phyloP scores from a whole-genome alignment of 2,888 invertebrate species.

The Nymphalis c-album region DNA sequence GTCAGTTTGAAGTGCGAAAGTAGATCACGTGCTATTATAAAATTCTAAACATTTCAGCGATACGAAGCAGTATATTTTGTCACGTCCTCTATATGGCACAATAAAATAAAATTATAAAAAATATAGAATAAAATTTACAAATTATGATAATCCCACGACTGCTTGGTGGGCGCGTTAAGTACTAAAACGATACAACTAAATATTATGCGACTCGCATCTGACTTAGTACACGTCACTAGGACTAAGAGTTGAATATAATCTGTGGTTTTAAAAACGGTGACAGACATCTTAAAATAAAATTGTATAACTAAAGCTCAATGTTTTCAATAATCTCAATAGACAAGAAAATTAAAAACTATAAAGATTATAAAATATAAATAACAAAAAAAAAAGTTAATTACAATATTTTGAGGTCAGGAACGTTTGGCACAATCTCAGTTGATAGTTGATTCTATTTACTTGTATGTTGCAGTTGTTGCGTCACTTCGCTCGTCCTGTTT shows the following conservation, averaged over 20 bases:
- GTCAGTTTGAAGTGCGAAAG: not conserved
- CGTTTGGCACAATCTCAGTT: constrained; percentile 10
- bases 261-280: not conserved
- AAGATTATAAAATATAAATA: not conserved
- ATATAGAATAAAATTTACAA: not conserved
- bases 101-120: constrained; percentile 9
- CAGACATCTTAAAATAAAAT: constrained; percentile 8
- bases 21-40: not conserved
- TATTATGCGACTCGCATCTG: constrained; percentile 3
- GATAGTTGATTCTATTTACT: not conserved
- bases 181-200: constrained; percentile 6
- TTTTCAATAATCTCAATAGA: constrained; percentile 22
- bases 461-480: not conserved
- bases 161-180: constrained; percentile 16
- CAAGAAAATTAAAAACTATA: constrained; percentile 5
- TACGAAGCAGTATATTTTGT: not conserved
- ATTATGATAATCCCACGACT: constrained; percentile 2
- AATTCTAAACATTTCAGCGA: not conserved
- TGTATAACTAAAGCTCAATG: constrained; percentile 16
- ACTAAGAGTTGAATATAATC: constrained; percentile 1
- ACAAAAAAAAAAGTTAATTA: not conserved
- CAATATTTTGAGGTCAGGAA: constrained; percentile 7
- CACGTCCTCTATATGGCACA: constrained; percentile 3
- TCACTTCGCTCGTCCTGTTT: constrained; percentile 1
- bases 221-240: constrained; percentile 3